A percentile compares a stretch with the other conserved stretches of the same genome.
Conservation (phyloP, 2,113 vertebrate species). For the Neodontobutis hainanensis region DNA sequence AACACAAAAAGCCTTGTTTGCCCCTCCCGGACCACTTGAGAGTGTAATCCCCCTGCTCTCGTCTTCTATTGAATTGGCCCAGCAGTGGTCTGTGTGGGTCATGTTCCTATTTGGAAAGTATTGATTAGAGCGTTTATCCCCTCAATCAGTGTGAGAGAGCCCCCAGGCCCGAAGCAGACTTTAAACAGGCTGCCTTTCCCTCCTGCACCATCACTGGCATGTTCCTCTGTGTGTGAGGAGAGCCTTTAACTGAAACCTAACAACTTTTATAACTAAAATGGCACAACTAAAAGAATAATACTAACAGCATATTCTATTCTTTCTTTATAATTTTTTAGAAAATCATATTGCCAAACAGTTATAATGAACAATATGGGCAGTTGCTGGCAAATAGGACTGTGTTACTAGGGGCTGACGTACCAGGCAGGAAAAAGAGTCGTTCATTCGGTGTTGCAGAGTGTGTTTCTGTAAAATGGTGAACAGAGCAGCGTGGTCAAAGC, state of each 20-base stretch:
- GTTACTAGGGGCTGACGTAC: slow-evolving; percentile 65
- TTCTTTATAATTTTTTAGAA: too few relatives aligned
- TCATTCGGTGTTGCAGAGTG: slow-evolving; percentile 94
- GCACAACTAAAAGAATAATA: background rate
- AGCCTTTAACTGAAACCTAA: background rate
- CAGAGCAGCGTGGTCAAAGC: slow-evolving; percentile 88
- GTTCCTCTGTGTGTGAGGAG: background rate
- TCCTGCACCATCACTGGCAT: background rate
- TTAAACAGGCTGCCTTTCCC: slow-evolving; percentile 5
- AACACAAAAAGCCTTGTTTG: slow-evolving; percentile 18
- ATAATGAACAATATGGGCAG: too few relatives aligned
- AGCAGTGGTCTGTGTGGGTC: slow-evolving; percentile 82
- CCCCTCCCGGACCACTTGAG: slow-evolving; percentile 61
- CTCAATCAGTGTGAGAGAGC: slow-evolving; percentile 77
- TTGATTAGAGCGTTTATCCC: slow-evolving; percentile 85
- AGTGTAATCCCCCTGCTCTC: slow-evolving; percentile 61
- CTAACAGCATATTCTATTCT: background rate
- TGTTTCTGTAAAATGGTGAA: slow-evolving; percentile 90
- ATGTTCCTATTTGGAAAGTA: slow-evolving; percentile 91
- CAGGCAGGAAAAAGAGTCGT: slow-evolving; percentile 98
- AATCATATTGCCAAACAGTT: too few relatives aligned
- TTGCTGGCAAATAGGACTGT: too few relatives aligned
- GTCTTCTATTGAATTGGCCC: slow-evolving; percentile 75
- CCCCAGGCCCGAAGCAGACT: slow-evolving; percentile 52
- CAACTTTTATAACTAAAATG: background rate